Evolutionary conservation across 1,140 invertebrate species (phyloP), one percentile per base, ranked within the genome.

Genomic region (Drosophila ambigua): DNA sequence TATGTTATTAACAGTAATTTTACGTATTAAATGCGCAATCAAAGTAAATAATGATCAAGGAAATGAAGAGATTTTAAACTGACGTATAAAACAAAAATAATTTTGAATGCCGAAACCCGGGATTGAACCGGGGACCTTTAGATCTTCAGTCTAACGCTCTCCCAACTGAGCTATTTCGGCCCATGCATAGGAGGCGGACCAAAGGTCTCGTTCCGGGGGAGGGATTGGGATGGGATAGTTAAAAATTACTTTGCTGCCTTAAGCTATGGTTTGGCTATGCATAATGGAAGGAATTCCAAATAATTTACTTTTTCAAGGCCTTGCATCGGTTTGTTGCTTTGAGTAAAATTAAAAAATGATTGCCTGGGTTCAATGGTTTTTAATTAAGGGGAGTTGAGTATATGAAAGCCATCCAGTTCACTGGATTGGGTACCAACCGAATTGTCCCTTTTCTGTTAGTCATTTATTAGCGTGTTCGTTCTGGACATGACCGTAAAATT

Each of bases 81-180:
- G 20, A 31, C 44, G 23, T 8, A 9, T 23, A 11, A 13, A 46
- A 13, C 0, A 16, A n/a, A 23, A 41, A 43, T 2, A 6, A 5
- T 20, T 28, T 23, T 26, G 26, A 45, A 41, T 52, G 94, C 94
- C 94, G 94, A 95, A 95, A 95, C 94, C 94, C 93, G 94, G 94
- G 94, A 95, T 95, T 93, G 94, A 95, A 95, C 94, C 94, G 93
- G 94, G 94, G 95, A 95, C 94, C 93, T 95, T 95, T 95, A 95
- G 94, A 95, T 95, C 94, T 95, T 95, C 94, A 95, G 94, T 95
- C 95, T 95, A 95, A 95, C 95, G 94, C 95, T 95, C 95, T 95
- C 94, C 94, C 94, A 95, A 95, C 94, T 95, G 94, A 95, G 94
- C 94, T 95, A 95, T 72, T 73, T 73, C 71, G 71, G 71, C 72